Percentiles rank a stretch among this genome's conserved stretches.
Conservation (phyloP, 2,888 invertebrate genomes). For the Hyppa rectilinea region DNA sequence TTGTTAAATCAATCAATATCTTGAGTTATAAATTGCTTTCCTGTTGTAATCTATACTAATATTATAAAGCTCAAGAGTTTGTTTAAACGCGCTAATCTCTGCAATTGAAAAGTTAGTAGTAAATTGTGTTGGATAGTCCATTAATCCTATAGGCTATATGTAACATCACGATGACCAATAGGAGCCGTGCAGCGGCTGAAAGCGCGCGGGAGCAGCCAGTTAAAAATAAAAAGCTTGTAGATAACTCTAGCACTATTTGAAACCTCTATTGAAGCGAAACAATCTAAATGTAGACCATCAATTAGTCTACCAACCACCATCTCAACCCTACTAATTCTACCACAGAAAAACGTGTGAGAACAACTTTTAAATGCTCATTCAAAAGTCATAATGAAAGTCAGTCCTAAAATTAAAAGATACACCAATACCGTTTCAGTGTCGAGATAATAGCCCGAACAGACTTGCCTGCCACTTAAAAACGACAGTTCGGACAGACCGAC, state of each 20-base stretch:
- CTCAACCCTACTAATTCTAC: not conserved
- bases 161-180: too few relatives aligned
- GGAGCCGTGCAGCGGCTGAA: too few relatives aligned
- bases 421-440: conserved; percentile 53
- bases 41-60: too few relatives aligned
- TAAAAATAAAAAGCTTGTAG: too few relatives aligned
- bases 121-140: too few relatives aligned
- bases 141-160: too few relatives aligned
- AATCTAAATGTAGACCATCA: not conserved
- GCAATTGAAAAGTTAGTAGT: too few relatives aligned
- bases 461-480: conserved; percentile 68
- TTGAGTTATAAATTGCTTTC: not conserved
- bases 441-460: conserved; percentile 63
- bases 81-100: too few relatives aligned
- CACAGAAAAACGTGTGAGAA: conserved; percentile 16
- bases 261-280: not conserved
- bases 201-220: too few relatives aligned
- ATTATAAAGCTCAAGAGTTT: too few relatives aligned
- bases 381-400: conserved; percentile 48
- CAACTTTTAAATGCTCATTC: conserved; percentile 39
- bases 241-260: too few relatives aligned
- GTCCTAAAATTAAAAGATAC: conserved; percentile 57
- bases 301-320: too few relatives aligned
- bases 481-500: conserved; percentile 64
- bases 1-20: not conserved